These are phyloP conservation scores for Leptobrachium ailaonicum DNA, from an alignment of 2,113 vertebrate species.

Conservation along the genomic window DNA sequence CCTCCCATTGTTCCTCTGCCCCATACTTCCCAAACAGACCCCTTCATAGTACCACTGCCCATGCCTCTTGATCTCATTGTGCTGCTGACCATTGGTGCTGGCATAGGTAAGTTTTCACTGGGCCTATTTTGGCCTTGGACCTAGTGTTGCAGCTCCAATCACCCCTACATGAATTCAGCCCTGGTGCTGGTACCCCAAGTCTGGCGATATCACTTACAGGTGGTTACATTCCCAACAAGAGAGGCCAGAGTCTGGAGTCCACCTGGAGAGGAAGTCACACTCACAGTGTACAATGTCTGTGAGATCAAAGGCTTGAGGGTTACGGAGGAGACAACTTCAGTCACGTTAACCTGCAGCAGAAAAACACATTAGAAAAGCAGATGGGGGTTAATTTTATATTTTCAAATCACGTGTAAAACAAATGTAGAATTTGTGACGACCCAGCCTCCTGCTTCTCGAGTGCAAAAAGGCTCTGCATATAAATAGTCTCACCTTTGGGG, in stretches of 20 bases:
- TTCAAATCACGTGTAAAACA: too few species aligned
- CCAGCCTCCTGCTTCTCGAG: neutral
- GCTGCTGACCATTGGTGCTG: too few species aligned
- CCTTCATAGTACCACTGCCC: too few species aligned
- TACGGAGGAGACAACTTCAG: slow-evolving; percentile 69
- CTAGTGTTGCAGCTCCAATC: too few species aligned
- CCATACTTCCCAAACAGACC: too few species aligned
- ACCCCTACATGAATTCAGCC: neutral
- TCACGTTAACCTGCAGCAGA: slow-evolving; percentile 73
- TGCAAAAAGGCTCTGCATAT: slow-evolving; percentile 7
- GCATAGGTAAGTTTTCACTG: too few species aligned
- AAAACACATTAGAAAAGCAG: neutral
- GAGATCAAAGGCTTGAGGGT: slow-evolving; percentile 81
- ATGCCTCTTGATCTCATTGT: too few species aligned
- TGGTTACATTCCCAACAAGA: slow-evolving; percentile 79
- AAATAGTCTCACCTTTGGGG: slow-evolving; percentile 15
- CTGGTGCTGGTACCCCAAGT: neutral
- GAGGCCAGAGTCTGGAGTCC: slow-evolving; percentile 76
- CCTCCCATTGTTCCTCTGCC: too few species aligned
- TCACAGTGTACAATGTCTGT: slow-evolving; percentile 81
- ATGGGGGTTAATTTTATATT: neutral
- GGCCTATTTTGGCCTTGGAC: too few species aligned
- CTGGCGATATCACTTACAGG: slow-evolving; percentile 71
- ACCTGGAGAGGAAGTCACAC: slow-evolving; percentile 70
- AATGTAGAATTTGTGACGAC: too few species aligned